Base-by-base conservation (phyloP, 2,113 vertebrate species). In the Sus scrofa region DNA sequence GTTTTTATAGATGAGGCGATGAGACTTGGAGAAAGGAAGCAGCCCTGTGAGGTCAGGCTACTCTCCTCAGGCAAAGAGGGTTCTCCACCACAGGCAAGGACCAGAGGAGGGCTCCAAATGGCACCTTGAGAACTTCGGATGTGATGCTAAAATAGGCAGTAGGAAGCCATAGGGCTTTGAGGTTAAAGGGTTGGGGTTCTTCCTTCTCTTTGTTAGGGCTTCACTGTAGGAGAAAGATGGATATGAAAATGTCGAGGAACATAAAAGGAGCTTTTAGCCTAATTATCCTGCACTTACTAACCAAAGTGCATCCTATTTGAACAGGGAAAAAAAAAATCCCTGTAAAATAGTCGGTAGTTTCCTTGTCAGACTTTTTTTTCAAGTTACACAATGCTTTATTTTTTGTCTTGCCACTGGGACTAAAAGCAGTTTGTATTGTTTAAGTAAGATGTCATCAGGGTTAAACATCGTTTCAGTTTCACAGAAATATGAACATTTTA, bases 71-170 rank as follows among this genome's bases (percentile, higher is more conserved):
- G 13, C 13, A 16, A 2, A 3, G 86, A 0, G 0, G n/a, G 22
- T 5, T 26, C 30, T 62, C 30, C 1, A 3, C 15, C 50, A 3
- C 27, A 0, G 58, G 27, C 6, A 7, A 54, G 6, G 7, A 12
- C 4, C 10, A 8, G 26, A 15, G 11, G 14, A 0, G 24, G 37
- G 58, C 3, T 22, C 2, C 7, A 5, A 6, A n/a, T 1, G 27
- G 2, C 9, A 0, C 0, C 1, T 0, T 3, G 24, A 58, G 34
- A 10, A 30, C 32, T 2, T 15, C 0, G 2, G 4, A 1, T 0
- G 6, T 0, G 14, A 1, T 2, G 16, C 2, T 27, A 13, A 34
- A 15, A 18, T 2, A 8, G 30, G 19, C 32, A 12, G 32, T 6
- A 4, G 24, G n/a, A 58, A 39, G n/a, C 62, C 14, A 7, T 0